These are phyloP conservation scores for Globodera ellingtonae DNA, from an alignment of 1,140 invertebrate genomes.

Conservation along the genomic window DNA sequence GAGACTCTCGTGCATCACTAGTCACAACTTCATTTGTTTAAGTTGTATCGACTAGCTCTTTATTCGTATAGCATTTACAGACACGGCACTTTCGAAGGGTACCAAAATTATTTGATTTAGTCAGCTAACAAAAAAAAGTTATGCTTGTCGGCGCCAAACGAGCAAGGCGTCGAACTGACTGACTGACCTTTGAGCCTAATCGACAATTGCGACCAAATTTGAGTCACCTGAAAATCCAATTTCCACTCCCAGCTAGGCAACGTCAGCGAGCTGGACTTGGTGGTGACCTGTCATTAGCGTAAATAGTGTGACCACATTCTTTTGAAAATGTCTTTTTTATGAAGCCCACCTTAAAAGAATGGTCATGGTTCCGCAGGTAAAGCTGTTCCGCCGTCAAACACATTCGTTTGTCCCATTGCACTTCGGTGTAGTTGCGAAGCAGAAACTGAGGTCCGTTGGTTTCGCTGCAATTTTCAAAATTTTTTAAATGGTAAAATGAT, in stretches of 20 bases:
- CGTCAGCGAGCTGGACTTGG: conserved; percentile 66
- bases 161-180: too few species aligned
- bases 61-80: too few species aligned
- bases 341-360: conserved; percentile 28
- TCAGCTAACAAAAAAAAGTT: too few species aligned
- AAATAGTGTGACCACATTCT: neutral
- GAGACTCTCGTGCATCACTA: too few species aligned
- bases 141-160: too few species aligned
- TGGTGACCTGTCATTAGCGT: conserved; percentile 64
- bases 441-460: conserved; percentile 66
- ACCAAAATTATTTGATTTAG: too few species aligned
- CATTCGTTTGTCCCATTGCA: conserved; percentile 68
- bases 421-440: conserved; percentile 67
- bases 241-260: conserved; percentile 68
- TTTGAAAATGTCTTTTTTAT: neutral
- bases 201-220: too few species aligned
- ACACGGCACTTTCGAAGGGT: too few species aligned
- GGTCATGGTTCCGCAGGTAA: conserved; percentile 34
- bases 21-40: too few species aligned
- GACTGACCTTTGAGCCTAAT: too few species aligned
- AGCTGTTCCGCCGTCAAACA: conserved; percentile 54
- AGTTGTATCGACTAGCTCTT: too few species aligned
- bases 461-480: conserved; percentile 57
- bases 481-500: neutral
- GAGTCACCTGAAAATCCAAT: conserved; percentile 64